phyloP scores from a whole-genome alignment of 2,113 vertebrate genomes.

The Scolopax mira region DNA sequence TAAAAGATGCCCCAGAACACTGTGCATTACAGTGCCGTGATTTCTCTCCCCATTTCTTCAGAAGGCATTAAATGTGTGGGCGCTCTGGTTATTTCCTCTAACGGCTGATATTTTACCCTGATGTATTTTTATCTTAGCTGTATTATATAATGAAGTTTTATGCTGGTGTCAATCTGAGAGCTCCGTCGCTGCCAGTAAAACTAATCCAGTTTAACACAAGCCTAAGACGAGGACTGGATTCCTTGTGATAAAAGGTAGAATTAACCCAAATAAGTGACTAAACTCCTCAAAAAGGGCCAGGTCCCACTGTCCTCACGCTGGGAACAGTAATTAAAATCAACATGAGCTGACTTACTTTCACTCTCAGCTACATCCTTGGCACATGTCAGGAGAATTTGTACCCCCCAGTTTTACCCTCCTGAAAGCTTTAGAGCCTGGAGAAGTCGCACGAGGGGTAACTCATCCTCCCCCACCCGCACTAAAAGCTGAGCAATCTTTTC shows the following conservation, averaged over 20 bases:
- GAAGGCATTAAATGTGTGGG: background rate
- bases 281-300: background rate
- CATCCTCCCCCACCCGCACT: background rate
- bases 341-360: background rate
- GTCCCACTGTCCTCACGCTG: background rate
- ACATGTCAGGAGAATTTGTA: background rate
- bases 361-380: background rate
- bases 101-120: background rate
- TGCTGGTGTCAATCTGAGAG: background rate
- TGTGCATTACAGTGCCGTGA: background rate
- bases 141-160: background rate
- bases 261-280: background rate
- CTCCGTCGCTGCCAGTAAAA: background rate
- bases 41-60: background rate
- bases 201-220: background rate
- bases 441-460: background rate
- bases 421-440: background rate
- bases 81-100: background rate
- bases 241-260: background rate
- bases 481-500: background rate
- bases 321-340: background rate
- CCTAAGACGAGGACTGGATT: background rate
- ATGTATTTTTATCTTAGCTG: constrained; percentile 16
- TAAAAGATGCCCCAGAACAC: background rate
- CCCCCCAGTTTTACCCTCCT: background rate